phyloP scores from a whole-genome alignment of 2,888 invertebrate genomes.

The Exephanes ischioxanthus region DNA sequence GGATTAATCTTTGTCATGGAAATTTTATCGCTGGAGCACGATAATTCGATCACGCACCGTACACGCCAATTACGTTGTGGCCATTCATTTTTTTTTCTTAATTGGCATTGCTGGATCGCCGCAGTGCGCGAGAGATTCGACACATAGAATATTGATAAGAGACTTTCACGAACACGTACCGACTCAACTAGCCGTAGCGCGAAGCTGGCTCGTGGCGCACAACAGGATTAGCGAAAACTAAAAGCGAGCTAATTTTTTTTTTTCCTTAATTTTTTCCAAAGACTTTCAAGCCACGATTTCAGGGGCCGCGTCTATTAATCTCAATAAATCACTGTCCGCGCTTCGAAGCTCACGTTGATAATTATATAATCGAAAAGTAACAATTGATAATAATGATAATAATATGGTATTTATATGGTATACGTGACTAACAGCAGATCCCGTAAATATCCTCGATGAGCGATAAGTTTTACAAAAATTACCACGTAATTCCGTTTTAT shows the following conservation, averaged over 20 bases:
- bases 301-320: background rate
- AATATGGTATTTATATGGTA: constrained; percentile 1
- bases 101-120: background rate
- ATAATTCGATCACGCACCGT: background rate
- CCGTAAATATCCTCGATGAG: constrained; percentile 55
- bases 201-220: constrained; percentile 8
- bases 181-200: background rate
- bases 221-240: constrained; percentile 43
- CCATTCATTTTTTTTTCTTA: constrained; percentile 4
- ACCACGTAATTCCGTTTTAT: constrained; percentile 59
- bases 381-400: background rate
- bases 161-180: constrained; percentile 43
- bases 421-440: constrained; percentile 48
- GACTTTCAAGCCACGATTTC: background rate
- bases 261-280: constrained; percentile 8
- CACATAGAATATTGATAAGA: constrained; percentile 46
- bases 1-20: constrained; percentile 56
- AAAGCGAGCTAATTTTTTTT: background rate
- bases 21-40: constrained; percentile 34
- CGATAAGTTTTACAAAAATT: constrained; percentile 60
- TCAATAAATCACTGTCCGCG: background rate
- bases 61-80: background rate
- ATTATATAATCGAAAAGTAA: background rate
- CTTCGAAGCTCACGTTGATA: background rate
- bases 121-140: constrained; percentile 37